Evolutionary conservation across 2,113 vertebrate species (phyloP).

Genomic region (Saimiri boliviensis): DNA sequence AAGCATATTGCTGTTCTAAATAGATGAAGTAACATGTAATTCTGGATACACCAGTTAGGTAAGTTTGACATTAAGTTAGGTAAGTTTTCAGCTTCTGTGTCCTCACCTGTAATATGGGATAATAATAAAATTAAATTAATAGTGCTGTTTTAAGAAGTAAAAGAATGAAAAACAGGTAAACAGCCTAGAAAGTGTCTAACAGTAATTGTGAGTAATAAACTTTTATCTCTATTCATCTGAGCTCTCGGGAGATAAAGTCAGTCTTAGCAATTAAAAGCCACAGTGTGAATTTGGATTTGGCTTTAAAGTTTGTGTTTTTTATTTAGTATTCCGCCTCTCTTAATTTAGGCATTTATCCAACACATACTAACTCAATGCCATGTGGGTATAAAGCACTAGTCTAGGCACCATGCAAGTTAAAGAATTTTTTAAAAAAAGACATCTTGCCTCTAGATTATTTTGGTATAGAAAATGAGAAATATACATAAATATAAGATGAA

Average conservation of each 20-base stretch:
- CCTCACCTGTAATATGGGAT: not conserved
- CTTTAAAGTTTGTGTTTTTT: not conserved
- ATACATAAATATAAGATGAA: not conserved
- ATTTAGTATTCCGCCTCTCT: not conserved
- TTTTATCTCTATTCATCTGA: not conserved
- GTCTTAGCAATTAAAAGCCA: not conserved
- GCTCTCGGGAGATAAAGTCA: not conserved
- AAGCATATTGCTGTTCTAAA: not conserved
- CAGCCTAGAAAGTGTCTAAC: not conserved
- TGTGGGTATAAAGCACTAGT: not conserved
- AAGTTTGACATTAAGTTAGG: not conserved
- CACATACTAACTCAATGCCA: not conserved
- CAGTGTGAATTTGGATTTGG: not conserved
- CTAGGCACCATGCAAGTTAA: not conserved
- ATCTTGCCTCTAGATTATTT: not conserved
- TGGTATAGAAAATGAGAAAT: not conserved
- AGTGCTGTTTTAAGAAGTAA: not conserved
- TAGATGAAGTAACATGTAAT: not conserved
- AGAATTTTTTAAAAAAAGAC: not conserved
- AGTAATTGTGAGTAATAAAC: not conserved
- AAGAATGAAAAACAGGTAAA: not conserved
- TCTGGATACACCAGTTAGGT: not conserved
- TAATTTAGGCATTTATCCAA: not conserved
- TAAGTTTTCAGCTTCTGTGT: not conserved
- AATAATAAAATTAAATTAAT: not conserved